phyloP scores from a whole-genome alignment of 2,113 vertebrate species.

The Perca schrenkii region DNA sequence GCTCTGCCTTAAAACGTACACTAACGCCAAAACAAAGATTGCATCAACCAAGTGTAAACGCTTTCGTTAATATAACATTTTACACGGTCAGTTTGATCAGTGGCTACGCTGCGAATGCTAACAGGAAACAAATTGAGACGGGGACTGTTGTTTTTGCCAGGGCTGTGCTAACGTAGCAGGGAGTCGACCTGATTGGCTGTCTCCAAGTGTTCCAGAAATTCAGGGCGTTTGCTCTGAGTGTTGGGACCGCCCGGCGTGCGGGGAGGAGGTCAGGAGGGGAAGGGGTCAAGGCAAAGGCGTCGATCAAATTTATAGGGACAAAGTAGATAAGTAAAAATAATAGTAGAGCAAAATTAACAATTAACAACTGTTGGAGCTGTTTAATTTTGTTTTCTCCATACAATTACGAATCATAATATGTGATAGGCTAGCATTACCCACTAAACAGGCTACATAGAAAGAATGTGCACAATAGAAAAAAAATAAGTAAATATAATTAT shows the following conservation, averaged over 20 bases:
- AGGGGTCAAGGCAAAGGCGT: neutral
- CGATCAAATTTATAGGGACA: too few species aligned
- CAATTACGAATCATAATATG: too few species aligned
- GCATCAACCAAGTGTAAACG: neutral
- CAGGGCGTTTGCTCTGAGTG: accelerated
- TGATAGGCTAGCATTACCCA: too few species aligned
- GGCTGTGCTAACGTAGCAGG: constrained; percentile 39
- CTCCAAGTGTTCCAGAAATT: neutral
- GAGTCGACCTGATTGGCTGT: constrained; percentile 66
- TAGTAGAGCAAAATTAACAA: neutral
- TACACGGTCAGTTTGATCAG: neutral
- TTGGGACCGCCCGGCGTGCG: constrained; percentile 21
- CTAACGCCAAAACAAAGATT: neutral
- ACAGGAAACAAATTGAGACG: constrained; percentile 26
- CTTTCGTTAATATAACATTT: constrained; percentile 53
- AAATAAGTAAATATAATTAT: too few species aligned
- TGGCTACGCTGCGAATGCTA: neutral
- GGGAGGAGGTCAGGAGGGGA: neutral
- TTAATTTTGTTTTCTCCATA: too few species aligned
- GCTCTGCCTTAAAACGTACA: constrained; percentile 1
- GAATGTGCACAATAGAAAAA: too few species aligned
- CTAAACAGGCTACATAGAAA: too few species aligned
- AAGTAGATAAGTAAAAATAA: neutral
- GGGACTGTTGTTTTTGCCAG: constrained; percentile 69
- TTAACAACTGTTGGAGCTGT: neutral